Base-by-base conservation (phyloP, 2,888 invertebrate genomes). In the Drosophila prostipennis region DNA sequence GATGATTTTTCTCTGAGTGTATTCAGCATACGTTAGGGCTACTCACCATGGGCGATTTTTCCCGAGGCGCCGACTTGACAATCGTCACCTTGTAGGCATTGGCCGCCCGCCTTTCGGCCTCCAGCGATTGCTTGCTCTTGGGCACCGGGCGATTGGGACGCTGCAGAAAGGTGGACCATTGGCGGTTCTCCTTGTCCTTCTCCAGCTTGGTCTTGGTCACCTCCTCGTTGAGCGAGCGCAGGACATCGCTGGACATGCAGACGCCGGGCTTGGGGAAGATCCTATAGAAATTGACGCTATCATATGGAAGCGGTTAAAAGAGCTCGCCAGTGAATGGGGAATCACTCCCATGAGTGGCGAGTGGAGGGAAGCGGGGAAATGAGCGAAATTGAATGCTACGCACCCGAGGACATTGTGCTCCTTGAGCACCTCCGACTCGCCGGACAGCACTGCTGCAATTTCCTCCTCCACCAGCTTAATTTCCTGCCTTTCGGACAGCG, bases 101-200 rank as follows among this genome's bases (percentile, higher is more conserved):
- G 34, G 80, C 92, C 85, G 85, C 88, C 23, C 89, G 76, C 0
- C 79, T 77, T 32, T 92, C 91, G 2, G 90, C 89, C 67, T 92
- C 91, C 43, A 91, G 55, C 69, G 90, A 87, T 6, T 86, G 85
- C 59, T 89, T 90, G 60, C 89, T 91, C 70, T 91, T 91, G 7
- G 96, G 96, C 74, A 94, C 93, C 0, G 96, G 95, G 19, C 95
- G 92, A 77, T 94, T 93, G 0, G 96, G 96, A 80, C 95, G 95
- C 90, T 95, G 95, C 71, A 96, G 89, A 86, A 96, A 96, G 34
- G 95, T 96, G 4, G 96, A 96, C 93, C 94, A 95, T 78, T 94
- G 94, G 78, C 93, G 94, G 76, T 93, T 93, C 40, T 94, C 93
- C 73, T 93, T 92, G 58, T 93, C 93, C 69, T 93, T 92, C 74